A percentile compares a stretch with the other conserved stretches of the same genome.
Conservation (phyloP, 2,888 invertebrate genomes). For the Folsomia manolachei region DNA sequence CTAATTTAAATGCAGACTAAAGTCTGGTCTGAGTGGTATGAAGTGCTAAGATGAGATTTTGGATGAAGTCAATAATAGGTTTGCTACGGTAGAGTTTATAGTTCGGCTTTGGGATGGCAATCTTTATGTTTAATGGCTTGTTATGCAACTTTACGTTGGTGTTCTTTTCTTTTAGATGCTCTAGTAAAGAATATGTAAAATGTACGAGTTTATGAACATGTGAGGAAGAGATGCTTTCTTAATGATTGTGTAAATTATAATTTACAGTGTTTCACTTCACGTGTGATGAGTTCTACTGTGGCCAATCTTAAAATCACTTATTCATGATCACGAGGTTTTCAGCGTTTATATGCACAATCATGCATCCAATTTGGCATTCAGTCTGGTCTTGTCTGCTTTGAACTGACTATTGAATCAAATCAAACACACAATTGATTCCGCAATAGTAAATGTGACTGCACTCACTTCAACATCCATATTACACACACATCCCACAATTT, state of each 20-base stretch:
- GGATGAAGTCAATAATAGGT: background rate
- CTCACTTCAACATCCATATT: no score
- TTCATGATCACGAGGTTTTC: constrained; percentile 13
- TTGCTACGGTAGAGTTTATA: background rate
- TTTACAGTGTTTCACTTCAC: constrained; percentile 7
- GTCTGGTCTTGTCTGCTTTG: background rate
- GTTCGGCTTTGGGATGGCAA: background rate
- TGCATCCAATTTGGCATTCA: background rate
- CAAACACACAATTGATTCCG: no score
- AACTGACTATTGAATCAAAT: no score
- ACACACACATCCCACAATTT: no score
- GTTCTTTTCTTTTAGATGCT: background rate
- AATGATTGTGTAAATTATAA: background rate
- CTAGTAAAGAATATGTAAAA: background rate
- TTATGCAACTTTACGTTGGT: constrained; percentile 12
- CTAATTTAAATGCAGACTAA: constrained; percentile 8
- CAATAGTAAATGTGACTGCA: no score
- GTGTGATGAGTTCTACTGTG: no score
- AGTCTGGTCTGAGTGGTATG: background rate
- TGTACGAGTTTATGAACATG: background rate
- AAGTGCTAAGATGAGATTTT: background rate
- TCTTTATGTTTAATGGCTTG: background rate
- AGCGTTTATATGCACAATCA: background rate
- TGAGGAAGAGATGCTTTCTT: background rate
- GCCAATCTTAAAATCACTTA: constrained; percentile 3